Base-by-base conservation (phyloP, 1,140 invertebrate genomes). In the Vollenhovia emeryi region DNA sequence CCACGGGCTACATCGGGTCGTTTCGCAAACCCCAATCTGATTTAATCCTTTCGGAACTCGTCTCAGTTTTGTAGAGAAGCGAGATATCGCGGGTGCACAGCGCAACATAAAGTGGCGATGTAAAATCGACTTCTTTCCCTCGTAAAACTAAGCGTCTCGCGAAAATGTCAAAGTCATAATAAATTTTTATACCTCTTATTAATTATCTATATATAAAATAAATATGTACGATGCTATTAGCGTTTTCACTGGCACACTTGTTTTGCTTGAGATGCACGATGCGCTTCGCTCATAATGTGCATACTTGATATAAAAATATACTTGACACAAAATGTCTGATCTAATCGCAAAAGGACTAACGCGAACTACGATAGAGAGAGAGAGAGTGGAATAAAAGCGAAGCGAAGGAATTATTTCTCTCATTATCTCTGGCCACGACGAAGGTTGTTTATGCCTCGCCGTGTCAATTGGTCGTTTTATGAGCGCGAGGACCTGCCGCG, bases 401-500 rank as follows among this genome's bases (percentile, higher is more conserved):
- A 24, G 27, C 11, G 18, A 55, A 27, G 18, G 7, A 80, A 69
- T 80, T 69, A 80, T 71, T 68, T 4, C 36, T 21, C 48, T 69
- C 76, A 30, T 80, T 11, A 71, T 69, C 33, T 64, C 74, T 87
- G 68, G 74, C 27, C 55, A 24, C 11, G 15, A 50, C 9, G n/a
- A 75, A 75, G 15, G 52, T 48, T 55, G 66, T 83, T 75, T 75
- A 76, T 75, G 21, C 69, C 55, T 36, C 24, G 69, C 52, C 62
- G 50, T 89, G 73, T 88, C 87, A 86, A 80, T 78, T 82, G 69
- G 55, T 68, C 69, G 68, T 88, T 89, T 89, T 88, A 89, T 59
- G 71, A 69, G 18, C 73, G 18, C 55, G 62, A 71, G 73, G 48
- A 78, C 24, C 78, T 59, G 84, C 45, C 59, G 60, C 13, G 30